A percentile compares a stretch with the other conserved stretches of the same genome.
These are phyloP conservation scores for Merluccius polli DNA, from an alignment of 2,797 vertebrate genomes.

Conservation along the genomic window DNA sequence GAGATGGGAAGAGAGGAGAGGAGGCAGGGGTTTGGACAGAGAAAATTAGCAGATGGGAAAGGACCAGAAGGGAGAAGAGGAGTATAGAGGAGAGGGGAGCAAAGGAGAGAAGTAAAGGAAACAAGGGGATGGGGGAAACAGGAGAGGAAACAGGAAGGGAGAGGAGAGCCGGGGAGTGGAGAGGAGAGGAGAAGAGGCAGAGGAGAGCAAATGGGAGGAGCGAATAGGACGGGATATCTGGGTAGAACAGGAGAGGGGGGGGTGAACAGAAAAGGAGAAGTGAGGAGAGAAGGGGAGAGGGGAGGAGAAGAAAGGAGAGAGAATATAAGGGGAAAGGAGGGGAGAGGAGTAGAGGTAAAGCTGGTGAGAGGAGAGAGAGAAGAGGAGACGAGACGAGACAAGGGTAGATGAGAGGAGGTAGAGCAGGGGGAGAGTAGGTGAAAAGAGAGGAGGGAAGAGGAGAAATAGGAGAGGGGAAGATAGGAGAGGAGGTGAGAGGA, in stretches of 20 bases:
- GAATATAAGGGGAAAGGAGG: neutral
- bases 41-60: neutral
- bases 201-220: neutral
- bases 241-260: too few relatives aligned
- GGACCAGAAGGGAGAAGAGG: neutral
- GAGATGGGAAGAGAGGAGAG: neutral
- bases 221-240: too few relatives aligned
- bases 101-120: too few relatives aligned
- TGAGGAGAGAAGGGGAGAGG: neutral
- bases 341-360: neutral
- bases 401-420: too few relatives aligned
- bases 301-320: too few relatives aligned
- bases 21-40: neutral
- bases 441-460: neutral
- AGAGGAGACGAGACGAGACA: neutral
- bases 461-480: neutral
- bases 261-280: neutral
- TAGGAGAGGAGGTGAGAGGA: neutral
- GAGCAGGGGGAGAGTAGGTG: too few relatives aligned
- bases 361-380: neutral
- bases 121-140: too few relatives aligned
- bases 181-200: too few relatives aligned
- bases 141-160: neutral
- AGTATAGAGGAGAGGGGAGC: neutral
- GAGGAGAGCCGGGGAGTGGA: too few relatives aligned